Conservation (phyloP, 2,888 invertebrate species). For the Tenthredo distinguenda region DNA sequence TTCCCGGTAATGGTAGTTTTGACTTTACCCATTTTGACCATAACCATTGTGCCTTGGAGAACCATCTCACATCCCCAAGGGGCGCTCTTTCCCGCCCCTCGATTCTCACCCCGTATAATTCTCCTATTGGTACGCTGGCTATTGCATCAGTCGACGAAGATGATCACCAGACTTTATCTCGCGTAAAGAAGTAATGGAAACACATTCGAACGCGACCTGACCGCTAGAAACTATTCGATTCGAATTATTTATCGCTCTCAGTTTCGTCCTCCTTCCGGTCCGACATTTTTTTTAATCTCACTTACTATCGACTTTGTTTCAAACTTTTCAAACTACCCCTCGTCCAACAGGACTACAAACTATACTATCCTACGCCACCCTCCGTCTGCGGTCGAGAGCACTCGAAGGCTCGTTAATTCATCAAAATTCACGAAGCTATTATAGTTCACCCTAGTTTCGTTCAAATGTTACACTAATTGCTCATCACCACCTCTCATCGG, state of each 20-base stretch:
- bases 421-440: not conserved
- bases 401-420: not conserved
- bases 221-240: slow-evolving; percentile 19
- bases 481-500: not conserved
- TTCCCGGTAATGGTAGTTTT: slow-evolving; percentile 47
- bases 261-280: not conserved
- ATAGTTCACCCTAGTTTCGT: not conserved
- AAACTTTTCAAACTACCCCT: not conserved
- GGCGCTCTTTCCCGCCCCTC: not conserved
- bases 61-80: slow-evolving; percentile 31
- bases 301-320: slow-evolving; percentile 1
- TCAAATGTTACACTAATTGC: not conserved
- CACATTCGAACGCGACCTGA: slow-evolving; percentile 31
- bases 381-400: not conserved
- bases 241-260: not conserved
- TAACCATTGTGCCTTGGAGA: slow-evolving; percentile 52
- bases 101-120: slow-evolving; percentile 44
- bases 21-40: slow-evolving; percentile 51
- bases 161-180: slow-evolving; percentile 35
- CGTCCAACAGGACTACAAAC: not conserved
- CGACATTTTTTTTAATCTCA: not conserved
- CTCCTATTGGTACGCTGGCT: slow-evolving; percentile 36
- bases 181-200: slow-evolving; percentile 15
- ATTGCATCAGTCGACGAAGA: slow-evolving; percentile 12
- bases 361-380: not conserved